These are phyloP conservation scores for Coelinius sp. DNA, from an alignment of 2,888 invertebrate genomes.

Conservation along the genomic window DNA sequence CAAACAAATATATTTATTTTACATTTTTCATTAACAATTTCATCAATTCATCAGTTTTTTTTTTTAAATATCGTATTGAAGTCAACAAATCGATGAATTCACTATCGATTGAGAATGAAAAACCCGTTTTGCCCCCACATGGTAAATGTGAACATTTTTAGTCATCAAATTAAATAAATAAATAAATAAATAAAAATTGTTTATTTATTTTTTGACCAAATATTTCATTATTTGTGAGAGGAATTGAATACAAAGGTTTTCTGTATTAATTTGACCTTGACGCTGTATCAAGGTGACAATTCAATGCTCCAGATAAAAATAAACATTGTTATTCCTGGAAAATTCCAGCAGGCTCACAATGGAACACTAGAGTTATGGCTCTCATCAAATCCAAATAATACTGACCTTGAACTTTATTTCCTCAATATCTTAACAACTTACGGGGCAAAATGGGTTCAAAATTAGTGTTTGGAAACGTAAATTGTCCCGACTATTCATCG, in stretches of 20 bases:
- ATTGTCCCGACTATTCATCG: not conserved
- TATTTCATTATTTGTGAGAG: not conserved
- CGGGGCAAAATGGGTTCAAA: not conserved
- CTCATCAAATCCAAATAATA: not conserved
- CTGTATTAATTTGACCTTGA: not conserved
- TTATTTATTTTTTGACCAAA: not conserved
- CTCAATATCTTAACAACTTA: too few relatives aligned
- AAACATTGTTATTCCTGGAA: not conserved
- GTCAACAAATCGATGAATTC: too few relatives aligned
- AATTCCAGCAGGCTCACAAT: constrained; percentile 10
- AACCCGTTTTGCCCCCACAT: too few relatives aligned
- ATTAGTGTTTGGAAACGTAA: not conserved
- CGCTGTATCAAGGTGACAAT: not conserved
- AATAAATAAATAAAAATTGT: too few relatives aligned
- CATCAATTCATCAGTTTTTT: not conserved
- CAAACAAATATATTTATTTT: constrained; percentile 11
- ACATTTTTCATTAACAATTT: not conserved
- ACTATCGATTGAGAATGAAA: too few relatives aligned
- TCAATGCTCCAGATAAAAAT: not conserved
- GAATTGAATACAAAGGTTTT: not conserved
- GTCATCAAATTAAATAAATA: too few relatives aligned
- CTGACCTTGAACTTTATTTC: too few relatives aligned
- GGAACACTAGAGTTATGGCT: constrained; percentile 43
- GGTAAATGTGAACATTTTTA: too few relatives aligned
- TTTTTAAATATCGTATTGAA: too few relatives aligned